These are phyloP conservation scores for Pygoscelis antarcticus DNA, from an alignment of 2,113 vertebrate species.

Conservation along the genomic window DNA sequence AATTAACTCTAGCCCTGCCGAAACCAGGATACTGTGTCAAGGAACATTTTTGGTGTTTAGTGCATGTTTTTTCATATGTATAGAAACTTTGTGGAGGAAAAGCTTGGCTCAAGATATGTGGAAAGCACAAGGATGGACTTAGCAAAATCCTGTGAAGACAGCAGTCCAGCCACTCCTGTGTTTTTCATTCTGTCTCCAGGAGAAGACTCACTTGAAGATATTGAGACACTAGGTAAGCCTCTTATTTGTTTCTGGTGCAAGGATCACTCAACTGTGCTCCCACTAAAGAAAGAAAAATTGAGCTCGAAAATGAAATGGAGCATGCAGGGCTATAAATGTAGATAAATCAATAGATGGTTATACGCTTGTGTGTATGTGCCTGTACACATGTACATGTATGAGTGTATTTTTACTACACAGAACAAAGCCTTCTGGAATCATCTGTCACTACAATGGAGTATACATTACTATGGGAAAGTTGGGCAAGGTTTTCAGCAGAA, in stretches of 20 bases:
- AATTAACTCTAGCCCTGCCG: no score
- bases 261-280: not conserved
- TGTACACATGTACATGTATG: not conserved
- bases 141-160: conserved; percentile 78
- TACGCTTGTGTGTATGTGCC: not conserved
- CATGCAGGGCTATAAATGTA: not conserved
- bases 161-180: conserved; percentile 72
- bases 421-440: not conserved
- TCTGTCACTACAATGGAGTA: not conserved
- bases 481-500: not conserved
- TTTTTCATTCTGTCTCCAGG: conserved; percentile 86
- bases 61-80: not conserved
- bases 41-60: not conserved
- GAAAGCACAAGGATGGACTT: conserved; percentile 76
- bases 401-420: not conserved
- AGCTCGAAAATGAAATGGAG: not conserved
- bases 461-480: not conserved
- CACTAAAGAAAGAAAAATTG: not conserved
- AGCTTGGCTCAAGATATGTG: conserved; percentile 76
- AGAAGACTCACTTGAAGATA: conserved; percentile 80
- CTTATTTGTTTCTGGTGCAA: not conserved
- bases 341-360: not conserved
- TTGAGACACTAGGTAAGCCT: conserved; percentile 76
- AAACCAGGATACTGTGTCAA: no score
- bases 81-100: conserved; percentile 84